phyloP scores from a whole-genome alignment of 1,140 invertebrate species.

The Drosophila tropicalis region DNA sequence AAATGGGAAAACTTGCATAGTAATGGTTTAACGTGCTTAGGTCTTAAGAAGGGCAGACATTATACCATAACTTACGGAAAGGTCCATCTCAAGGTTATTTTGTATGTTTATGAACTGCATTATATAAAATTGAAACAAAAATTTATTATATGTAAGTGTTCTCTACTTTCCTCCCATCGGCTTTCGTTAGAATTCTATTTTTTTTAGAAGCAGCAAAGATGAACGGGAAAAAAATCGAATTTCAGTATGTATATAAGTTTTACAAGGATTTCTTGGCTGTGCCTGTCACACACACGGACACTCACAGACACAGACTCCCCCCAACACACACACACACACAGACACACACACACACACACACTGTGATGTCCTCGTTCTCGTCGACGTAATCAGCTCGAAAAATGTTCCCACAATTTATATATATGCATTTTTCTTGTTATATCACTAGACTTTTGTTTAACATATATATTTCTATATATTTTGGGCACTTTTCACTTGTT shows the following conservation, averaged over 20 bases:
- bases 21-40: neutral
- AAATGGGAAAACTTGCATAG: neutral
- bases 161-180: constrained; percentile 15
- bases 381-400: constrained; percentile 28
- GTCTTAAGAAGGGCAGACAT: neutral
- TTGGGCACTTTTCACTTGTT: constrained; percentile 17
- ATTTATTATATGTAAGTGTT: neutral
- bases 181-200: neutral
- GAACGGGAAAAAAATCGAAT: constrained; percentile 64
- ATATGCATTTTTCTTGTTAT: constrained; percentile 24
- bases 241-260: constrained; percentile 74
- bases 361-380: constrained; percentile 43
- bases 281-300: constrained; percentile 42
- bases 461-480: neutral
- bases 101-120: neutral
- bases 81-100: neutral
- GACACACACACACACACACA: constrained; percentile 46
- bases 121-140: neutral
- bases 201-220: constrained; percentile 16
- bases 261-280: constrained; percentile 65
- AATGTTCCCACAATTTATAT: constrained; percentile 8
- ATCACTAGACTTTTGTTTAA: constrained; percentile 4
- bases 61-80: neutral
- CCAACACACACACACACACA: constrained; percentile 17
- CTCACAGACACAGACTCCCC: neutral